These are phyloP conservation scores for Thinocorus orbignyianus DNA, from an alignment of 2,113 vertebrate genomes.

Conservation along the genomic window DNA sequence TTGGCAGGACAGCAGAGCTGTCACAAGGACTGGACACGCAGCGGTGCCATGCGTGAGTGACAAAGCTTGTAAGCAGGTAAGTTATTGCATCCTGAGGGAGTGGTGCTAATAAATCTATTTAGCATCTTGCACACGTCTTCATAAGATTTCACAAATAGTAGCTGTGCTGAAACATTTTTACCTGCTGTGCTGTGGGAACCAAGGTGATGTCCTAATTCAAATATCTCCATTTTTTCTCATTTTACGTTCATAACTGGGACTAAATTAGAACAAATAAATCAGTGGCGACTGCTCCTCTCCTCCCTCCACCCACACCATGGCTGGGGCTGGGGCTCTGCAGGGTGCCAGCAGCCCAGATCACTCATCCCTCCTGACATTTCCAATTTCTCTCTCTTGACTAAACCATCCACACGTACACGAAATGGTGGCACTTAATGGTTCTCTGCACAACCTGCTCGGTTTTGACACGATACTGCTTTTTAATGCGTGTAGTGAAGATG, in stretches of 20 bases:
- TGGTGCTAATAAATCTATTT: neutral
- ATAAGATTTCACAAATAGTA: neutral
- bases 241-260: neutral
- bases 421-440: neutral
- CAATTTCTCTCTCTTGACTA: neutral
- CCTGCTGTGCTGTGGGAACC: neutral
- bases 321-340: neutral
- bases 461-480: neutral
- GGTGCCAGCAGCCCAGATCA: neutral
- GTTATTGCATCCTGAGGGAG: neutral
- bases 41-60: too few relatives aligned
- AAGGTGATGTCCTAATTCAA: neutral
- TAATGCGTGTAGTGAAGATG: neutral
- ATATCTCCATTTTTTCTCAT: neutral
- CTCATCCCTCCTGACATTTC: conserved; percentile 16
- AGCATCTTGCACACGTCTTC: neutral
- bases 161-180: neutral
- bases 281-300: neutral
- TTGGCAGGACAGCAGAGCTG: neutral
- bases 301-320: accelerated
- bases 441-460: neutral
- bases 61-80: neutral
- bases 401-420: neutral
- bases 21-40: neutral
- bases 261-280: neutral